Percentiles rank a stretch among this genome's conserved stretches.
Conservation (phyloP, 2,113 vertebrate species). For the Pituophis catenifer region DNA sequence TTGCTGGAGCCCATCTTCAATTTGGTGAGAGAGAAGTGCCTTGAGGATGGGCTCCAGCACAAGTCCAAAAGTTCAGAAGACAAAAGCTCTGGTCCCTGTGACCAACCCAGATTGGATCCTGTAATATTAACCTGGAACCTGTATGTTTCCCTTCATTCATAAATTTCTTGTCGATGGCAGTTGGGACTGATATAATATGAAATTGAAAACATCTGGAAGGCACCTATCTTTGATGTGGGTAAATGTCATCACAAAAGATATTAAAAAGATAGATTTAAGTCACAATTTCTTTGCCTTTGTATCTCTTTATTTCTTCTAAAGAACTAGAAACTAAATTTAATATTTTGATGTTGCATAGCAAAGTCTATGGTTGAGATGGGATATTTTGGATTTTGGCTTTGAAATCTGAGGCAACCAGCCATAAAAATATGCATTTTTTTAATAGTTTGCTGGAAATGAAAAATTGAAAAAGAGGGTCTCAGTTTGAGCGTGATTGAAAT, state of each 20-base stretch:
- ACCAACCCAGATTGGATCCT: no score
- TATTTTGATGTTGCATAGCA: slow-evolving; percentile 24
- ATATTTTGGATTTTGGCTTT: slow-evolving; percentile 33
- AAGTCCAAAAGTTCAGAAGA: not conserved
- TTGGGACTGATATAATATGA: not conserved
- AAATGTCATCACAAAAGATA: slow-evolving; percentile 5
- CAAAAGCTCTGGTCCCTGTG: no score
- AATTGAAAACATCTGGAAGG: not conserved
- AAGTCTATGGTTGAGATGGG: not conserved
- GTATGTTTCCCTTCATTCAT: not conserved
- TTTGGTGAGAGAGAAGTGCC: not conserved
- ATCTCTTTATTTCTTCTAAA: slow-evolving; percentile 17
- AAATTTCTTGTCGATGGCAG: not conserved
- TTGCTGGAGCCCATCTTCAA: not conserved
- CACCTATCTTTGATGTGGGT: not conserved
- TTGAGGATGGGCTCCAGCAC: not conserved
- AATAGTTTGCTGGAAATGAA: slow-evolving; percentile 5
- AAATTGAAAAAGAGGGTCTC: not conserved
- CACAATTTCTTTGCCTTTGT: slow-evolving; percentile 8
- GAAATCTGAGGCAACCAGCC: slow-evolving; percentile 30
- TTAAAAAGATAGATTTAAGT: not conserved
- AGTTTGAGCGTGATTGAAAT: not conserved
- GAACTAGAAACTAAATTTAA: slow-evolving; percentile 1
- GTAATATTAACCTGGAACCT: no score
- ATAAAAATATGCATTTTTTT: slow-evolving; percentile 19